Evolutionary conservation across 2,888 invertebrate genomes (phyloP).

Genomic region (Seladonia tumulorum): DNA sequence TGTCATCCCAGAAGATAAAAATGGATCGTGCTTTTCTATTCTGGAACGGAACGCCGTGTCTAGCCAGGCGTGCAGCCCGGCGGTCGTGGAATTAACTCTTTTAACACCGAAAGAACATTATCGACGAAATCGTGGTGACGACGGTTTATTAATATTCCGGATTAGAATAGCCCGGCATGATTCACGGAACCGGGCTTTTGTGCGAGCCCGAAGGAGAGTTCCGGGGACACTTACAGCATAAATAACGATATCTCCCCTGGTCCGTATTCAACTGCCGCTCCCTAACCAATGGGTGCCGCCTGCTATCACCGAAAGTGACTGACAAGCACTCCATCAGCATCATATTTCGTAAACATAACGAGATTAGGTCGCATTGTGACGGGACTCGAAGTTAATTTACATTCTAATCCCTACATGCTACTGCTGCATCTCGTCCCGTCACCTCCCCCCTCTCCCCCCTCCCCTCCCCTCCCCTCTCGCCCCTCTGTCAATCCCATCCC

Average conservation of each 20-base stretch:
- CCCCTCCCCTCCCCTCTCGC: too few species aligned
- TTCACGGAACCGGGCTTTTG: constrained; percentile 59
- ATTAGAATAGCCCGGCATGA: constrained; percentile 44
- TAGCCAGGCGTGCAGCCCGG: neutral
- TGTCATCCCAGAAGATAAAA: neutral
- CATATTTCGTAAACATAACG: constrained; percentile 80
- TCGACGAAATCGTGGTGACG: constrained; percentile 48
- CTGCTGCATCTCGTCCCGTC: constrained; percentile 22
- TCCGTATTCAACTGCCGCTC: constrained; percentile 73
- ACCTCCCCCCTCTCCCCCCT: neutral
- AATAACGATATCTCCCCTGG: constrained; percentile 78
- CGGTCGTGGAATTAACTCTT: constrained; percentile 28
- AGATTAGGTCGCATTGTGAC: constrained; percentile 80
- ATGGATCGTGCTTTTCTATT: neutral
- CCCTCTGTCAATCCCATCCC: neutral
- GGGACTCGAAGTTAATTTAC: constrained; percentile 78
- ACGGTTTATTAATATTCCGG: constrained; percentile 65
- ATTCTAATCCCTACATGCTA: constrained; percentile 77
- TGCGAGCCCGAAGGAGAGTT: constrained; percentile 58
- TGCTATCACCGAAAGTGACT: constrained; percentile 68
- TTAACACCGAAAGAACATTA: constrained; percentile 18
- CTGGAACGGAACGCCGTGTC: neutral
- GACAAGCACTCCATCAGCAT: constrained; percentile 77
- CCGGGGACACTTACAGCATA: constrained; percentile 72
- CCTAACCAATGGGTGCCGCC: constrained; percentile 67